Percentiles rank a stretch among this genome's conserved stretches.
These are phyloP conservation scores for Chrysomallon squamiferum DNA, from an alignment of 1,140 invertebrate genomes.

Conservation along the genomic window DNA sequence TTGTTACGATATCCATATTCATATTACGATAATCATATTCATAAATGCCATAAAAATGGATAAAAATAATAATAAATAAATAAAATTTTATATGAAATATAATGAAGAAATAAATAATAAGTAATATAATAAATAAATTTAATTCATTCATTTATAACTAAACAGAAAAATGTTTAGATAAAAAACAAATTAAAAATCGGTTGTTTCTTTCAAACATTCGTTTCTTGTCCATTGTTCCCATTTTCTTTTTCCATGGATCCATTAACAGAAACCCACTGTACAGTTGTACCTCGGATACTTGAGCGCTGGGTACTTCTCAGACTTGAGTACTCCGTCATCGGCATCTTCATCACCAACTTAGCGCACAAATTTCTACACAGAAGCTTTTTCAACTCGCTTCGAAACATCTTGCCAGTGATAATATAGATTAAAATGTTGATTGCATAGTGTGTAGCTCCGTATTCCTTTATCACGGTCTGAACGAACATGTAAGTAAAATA, in stretches of 20 bases:
- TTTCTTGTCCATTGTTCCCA: not conserved
- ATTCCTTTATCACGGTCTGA: conserved; percentile 51
- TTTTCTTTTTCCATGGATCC: conserved; percentile 15
- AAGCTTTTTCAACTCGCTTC: conserved; percentile 50
- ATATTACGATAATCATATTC: too few relatives aligned
- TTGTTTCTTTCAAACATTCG: too few relatives aligned
- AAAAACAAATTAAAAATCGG: too few relatives aligned
- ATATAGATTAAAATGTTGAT: conserved; percentile 61
- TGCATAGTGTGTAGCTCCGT: conserved; percentile 60
- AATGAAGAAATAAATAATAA: too few relatives aligned
- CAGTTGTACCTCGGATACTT: conserved; percentile 22
- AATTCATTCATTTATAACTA: too few relatives aligned
- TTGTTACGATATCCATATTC: too few relatives aligned
- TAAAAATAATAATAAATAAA: too few relatives aligned
- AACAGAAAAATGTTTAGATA: too few relatives aligned
- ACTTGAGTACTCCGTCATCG: conserved; percentile 35
- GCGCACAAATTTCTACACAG: conserved; percentile 22
- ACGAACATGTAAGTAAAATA: conserved; percentile 43
- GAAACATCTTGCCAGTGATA: conserved; percentile 57
- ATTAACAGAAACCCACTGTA: conserved; percentile 30
- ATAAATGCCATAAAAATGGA: too few relatives aligned
- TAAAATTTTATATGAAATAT: too few relatives aligned
- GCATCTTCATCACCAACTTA: conserved; percentile 24
- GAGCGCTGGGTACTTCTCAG: conserved; percentile 26
- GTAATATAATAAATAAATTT: too few relatives aligned